Evolutionary conservation across 2,888 invertebrate genomes (phyloP).

Genomic region (Galerucella pusilla): DNA sequence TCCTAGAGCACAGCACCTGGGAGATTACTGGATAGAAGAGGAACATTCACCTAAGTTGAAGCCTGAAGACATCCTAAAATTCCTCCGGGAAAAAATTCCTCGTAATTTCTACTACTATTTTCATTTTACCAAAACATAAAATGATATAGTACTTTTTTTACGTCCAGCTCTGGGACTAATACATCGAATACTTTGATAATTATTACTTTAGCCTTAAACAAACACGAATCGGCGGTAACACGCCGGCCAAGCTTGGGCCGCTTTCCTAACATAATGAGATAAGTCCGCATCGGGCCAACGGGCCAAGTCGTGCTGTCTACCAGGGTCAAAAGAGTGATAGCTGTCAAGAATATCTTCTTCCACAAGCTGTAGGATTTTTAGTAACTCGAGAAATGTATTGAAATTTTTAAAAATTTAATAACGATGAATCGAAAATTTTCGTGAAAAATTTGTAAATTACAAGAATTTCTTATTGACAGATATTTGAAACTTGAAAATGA

Average conservation of each 20-base stretch:
- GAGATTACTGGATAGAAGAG: too few relatives aligned
- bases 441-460: too few relatives aligned
- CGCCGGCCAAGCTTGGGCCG: slow-evolving; percentile 39
- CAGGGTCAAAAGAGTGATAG: slow-evolving; percentile 61
- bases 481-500: background rate
- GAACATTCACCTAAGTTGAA: too few relatives aligned
- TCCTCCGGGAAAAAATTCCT: too few relatives aligned
- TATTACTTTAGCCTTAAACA: slow-evolving; percentile 58
- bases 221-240: slow-evolving; percentile 58
- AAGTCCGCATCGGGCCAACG: slow-evolving; percentile 48
- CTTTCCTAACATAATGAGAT: slow-evolving; percentile 54
- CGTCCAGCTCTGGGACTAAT: slow-evolving; percentile 30
- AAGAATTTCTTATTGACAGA: too few relatives aligned
- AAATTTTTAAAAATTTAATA: too few relatives aligned
- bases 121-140: too few relatives aligned
- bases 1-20: too few relatives aligned
- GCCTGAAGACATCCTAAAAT: too few relatives aligned
- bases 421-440: too few relatives aligned
- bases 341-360: slow-evolving; percentile 56
- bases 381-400: slow-evolving; percentile 31
- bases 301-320: slow-evolving; percentile 51
- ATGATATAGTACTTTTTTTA: background rate
- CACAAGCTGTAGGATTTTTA: slow-evolving; percentile 36
- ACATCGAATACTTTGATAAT: slow-evolving; percentile 48
- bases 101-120: too few relatives aligned